Base-by-base conservation (phyloP, 2,113 vertebrate species). In the Tautogolabrus adspersus region DNA sequence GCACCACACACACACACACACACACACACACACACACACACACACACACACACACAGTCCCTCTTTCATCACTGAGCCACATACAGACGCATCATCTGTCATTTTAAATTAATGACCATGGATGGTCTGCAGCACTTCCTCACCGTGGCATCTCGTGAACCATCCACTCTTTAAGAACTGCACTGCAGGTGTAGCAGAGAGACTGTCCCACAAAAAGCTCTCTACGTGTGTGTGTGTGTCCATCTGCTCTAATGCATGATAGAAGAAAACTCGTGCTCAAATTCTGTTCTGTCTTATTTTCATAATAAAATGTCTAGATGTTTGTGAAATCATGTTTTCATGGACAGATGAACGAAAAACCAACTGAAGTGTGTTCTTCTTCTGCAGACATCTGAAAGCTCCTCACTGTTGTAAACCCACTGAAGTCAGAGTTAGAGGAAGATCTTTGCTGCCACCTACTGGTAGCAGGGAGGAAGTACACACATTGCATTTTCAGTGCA, bases 231-330 rank as follows among this genome's bases (percentile, higher is more conserved):
- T 49, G 47, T 74, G 70, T 81, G 73, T 86, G 86, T 87, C 69
- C 82, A 81, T 87, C 82, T 66, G 78, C 76, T 73, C 49, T 61
- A 80, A 64, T 75, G 90, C 91, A 94, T 92, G 93, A 90, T 88
- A 83, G 90, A 92, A 93, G 78, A 71, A 89, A 87, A 86, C n/a
- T 75, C 57, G 79, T 92, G 89, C 84, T 90, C n/a, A 86, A 89
- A 94, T 85, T 54, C 81, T 77, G 85, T 89, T 77, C 64, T 85
- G 92, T 94, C 89, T 91, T 94, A 93, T 95, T 95, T 94, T 95
- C 94, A 92, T 94, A 94, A 93, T 93, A 94, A 94, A 92, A 92
- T 82, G 75, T 91, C 38, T 87, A 84, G 75, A 85, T 86, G 89
- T 91, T 92, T 82, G 65, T 22, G 68, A 73, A 22, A 30, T 21